Evolutionary conservation across 2,888 invertebrate genomes (phyloP).

Genomic region (Drosophila nigritarsus): DNA sequence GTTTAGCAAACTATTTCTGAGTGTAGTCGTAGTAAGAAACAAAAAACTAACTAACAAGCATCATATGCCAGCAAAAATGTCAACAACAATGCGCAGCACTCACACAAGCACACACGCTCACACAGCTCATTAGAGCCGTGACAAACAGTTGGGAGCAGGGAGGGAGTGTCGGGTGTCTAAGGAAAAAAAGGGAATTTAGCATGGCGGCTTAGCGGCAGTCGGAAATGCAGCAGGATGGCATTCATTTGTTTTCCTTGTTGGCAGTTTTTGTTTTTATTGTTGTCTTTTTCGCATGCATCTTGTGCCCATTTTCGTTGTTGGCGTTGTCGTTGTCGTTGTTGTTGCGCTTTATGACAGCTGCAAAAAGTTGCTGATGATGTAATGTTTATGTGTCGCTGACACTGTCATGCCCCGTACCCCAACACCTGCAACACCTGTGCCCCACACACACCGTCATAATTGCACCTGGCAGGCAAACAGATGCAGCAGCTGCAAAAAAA

Average conservation of each 20-base stretch:
- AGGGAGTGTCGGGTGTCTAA: background rate
- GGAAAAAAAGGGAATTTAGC: slow-evolving; percentile 62
- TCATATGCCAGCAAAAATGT: slow-evolving; percentile 80
- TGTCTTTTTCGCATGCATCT: slow-evolving; percentile 58
- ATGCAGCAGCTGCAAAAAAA: slow-evolving; percentile 56
- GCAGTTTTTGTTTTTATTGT: slow-evolving; percentile 33
- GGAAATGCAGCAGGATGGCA: slow-evolving; percentile 76
- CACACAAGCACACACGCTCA: slow-evolving; percentile 39
- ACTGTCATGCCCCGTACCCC: slow-evolving; percentile 45
- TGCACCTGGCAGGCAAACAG: slow-evolving; percentile 79
- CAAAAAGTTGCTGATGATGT: slow-evolving; percentile 79
- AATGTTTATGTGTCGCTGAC: slow-evolving; percentile 79
- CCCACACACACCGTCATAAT: slow-evolving; percentile 63
- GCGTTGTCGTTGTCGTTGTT: slow-evolving; percentile 32
- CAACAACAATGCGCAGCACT: slow-evolving; percentile 72
- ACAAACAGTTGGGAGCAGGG: slow-evolving; percentile 27
- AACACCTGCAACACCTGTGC: background rate
- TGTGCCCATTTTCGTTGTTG: slow-evolving; percentile 35
- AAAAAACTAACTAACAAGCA: slow-evolving; percentile 79
- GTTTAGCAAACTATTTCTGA: background rate
- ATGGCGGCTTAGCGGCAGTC: slow-evolving; percentile 73
- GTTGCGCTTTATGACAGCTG: slow-evolving; percentile 72
- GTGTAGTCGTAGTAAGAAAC: slow-evolving; percentile 47
- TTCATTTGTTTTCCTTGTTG: slow-evolving; percentile 72
- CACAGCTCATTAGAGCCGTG: slow-evolving; percentile 73